A percentile compares a stretch with the other conserved stretches of the same genome.
These are phyloP conservation scores for Amaurobius ferox DNA, from an alignment of 2,888 invertebrate genomes.

Conservation along the genomic window DNA sequence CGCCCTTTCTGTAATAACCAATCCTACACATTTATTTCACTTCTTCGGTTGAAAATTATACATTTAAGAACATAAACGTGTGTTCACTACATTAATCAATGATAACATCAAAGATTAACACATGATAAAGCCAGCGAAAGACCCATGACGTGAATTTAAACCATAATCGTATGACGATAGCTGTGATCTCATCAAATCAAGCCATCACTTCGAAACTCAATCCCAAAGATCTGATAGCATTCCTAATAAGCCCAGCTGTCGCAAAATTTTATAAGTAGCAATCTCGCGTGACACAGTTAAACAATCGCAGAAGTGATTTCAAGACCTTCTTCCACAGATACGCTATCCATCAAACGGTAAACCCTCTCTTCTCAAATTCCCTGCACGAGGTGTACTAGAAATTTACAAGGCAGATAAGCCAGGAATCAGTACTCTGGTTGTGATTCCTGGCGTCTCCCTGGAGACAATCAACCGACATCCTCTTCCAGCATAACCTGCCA, in stretches of 20 bases:
- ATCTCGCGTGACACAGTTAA: neutral
- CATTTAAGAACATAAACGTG: no score
- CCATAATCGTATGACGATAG: neutral
- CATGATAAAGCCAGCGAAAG: no score
- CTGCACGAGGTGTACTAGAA: constrained; percentile 20
- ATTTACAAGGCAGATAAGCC: constrained; percentile 10
- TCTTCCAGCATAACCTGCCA: constrained; percentile 36
- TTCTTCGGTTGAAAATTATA: no score
- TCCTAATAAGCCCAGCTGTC: neutral
- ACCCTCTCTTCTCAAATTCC: constrained; percentile 20
- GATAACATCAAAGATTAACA: no score
- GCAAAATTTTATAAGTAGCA: neutral
- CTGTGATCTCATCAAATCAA: neutral
- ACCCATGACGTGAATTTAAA: neutral
- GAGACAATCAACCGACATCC: constrained; percentile 23
- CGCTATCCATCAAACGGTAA: constrained; percentile 34
- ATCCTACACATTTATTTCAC: no score
- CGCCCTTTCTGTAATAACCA: no score
- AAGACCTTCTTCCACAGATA: neutral
- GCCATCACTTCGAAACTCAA: neutral
- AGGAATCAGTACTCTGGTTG: neutral
- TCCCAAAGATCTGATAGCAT: neutral
- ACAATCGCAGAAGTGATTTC: constrained; percentile 2
- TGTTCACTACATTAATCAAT: no score
- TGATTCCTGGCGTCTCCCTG: neutral